These are phyloP conservation scores for Trichogramma pretiosum DNA, from an alignment of 1,140 invertebrate genomes.

Conservation along the genomic window DNA sequence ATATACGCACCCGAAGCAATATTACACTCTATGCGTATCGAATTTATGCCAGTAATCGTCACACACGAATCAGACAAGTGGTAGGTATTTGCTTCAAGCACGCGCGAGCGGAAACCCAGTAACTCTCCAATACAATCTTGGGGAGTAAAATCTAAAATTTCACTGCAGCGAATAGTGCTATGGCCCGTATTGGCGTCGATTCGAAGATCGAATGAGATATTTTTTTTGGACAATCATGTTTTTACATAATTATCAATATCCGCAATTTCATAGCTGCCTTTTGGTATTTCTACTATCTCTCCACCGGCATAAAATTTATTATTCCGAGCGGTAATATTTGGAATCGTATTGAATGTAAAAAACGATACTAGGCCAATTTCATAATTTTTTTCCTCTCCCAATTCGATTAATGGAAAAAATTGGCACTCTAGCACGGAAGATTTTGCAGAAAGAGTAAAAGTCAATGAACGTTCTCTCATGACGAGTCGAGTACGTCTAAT, in stretches of 20 bases:
- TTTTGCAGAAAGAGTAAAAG: conserved; percentile 15
- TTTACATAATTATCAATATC: too few relatives aligned
- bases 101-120: background rate
- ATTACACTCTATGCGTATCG: conserved; percentile 14
- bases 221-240: too few relatives aligned
- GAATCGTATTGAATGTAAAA: conserved; percentile 33
- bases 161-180: background rate
- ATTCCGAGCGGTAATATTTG: conserved; percentile 26
- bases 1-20: conserved; percentile 7
- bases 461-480: conserved; percentile 13
- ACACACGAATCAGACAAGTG: conserved; percentile 4
- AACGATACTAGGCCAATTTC: conserved; percentile 28
- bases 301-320: conserved; percentile 28
- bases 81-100: background rate
- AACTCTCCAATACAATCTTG: background rate
- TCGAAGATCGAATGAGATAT: too few relatives aligned
- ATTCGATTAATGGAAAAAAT: conserved; percentile 21
- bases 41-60: conserved; percentile 11
- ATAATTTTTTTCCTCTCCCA: conserved; percentile 21
- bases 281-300: too few relatives aligned
- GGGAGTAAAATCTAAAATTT: background rate
- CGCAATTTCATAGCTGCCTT: too few relatives aligned
- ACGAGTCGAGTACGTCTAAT: background rate
- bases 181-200: background rate
- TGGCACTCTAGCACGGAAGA: conserved; percentile 18